Percentiles rank a stretch among this genome's conserved stretches.
These are phyloP conservation scores for Antigone vipio DNA, from an alignment of 2,113 vertebrate genomes.

Conservation along the genomic window DNA sequence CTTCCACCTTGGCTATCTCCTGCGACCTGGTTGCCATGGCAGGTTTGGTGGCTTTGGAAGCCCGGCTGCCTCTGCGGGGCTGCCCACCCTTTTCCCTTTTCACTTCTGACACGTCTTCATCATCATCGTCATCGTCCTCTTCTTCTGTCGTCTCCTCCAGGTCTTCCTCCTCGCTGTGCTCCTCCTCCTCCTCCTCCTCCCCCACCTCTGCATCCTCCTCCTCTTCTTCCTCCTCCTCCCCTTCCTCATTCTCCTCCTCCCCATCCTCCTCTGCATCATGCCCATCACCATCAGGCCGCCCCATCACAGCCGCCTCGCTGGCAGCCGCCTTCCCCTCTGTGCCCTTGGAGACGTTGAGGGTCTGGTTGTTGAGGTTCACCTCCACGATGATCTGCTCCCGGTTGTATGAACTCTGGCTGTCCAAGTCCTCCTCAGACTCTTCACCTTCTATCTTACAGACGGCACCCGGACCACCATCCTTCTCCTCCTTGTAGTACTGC, in stretches of 20 bases:
- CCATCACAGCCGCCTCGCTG: conserved; percentile 66
- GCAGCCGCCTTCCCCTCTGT: conserved; percentile 76
- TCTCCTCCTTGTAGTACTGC: conserved; percentile 88
- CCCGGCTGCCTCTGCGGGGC: conserved; percentile 67
- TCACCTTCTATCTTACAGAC: conserved; percentile 83
- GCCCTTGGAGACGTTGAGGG: conserved; percentile 92
- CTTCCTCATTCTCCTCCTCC: conserved; percentile 70
- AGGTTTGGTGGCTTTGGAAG: conserved; percentile 64
- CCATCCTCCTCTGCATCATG: conserved; percentile 42
- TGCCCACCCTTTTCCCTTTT: conserved; percentile 67
- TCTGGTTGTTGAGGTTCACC: conserved; percentile 98
- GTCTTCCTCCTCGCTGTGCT: conserved; percentile 76
- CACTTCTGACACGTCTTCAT: conserved; percentile 62
- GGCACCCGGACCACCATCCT: conserved; percentile 29
- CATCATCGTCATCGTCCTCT: conserved; percentile 72
- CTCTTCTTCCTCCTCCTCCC: conserved; percentile 68
- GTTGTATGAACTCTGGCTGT: conserved; percentile 79
- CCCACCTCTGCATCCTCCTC: conserved; percentile 68
- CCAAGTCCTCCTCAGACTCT: conserved; percentile 74
- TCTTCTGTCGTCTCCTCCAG: conserved; percentile 76
- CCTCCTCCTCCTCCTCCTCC: conserved; percentile 75
- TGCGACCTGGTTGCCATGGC: conserved; percentile 75
- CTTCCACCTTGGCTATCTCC: conserved; percentile 70
- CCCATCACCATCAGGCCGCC: conserved; percentile 24
- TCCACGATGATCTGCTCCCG: conserved; percentile 95